Evolutionary conservation across 1,140 invertebrate species (phyloP), one percentile per base, ranked within the genome.

Genomic region (Tribolium castaneum): DNA sequence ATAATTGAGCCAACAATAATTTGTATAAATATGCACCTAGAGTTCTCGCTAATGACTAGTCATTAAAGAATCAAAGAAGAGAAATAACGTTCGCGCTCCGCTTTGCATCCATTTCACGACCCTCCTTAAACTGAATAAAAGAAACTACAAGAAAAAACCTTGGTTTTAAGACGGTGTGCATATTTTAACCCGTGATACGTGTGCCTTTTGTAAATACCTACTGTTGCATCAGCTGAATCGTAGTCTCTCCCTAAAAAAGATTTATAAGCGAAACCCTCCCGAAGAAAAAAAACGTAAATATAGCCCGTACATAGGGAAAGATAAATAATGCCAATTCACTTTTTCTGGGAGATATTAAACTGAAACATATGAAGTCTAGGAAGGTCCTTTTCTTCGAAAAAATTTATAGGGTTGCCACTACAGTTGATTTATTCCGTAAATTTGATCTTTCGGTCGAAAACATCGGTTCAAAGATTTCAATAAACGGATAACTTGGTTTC

Each of bases 321-420:
- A 59, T 59, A 59, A 59, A 59, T 59, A 59, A 59, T 59, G 19
- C 54, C 54, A 59, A 59, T 59, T 59, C 54, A 59, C 54, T 22
- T 59, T 45, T 59, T 59, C 54, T 25, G 19, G 54, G n/a, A 59
- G 14, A 59, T 59, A 59, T 59, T 59, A 59, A 59, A 59, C 54
- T 19, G 51, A 52, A 52, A 52, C 51, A 52, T 52, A 59, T 25
- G 54, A 22, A 59, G 54, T 59, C 19, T 25, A n/a, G 14, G 6
- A 22, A 25, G n/a, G 19, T 14, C 22, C 19, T n/a, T 59, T 59
- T 25, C 54, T 59, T 22, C 3, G 54, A n/a, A 59, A 59, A 59
- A 59, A 59, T 59, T 59, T 59, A 59, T 59, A 59, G 54, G 54
- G 16, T 59, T 9, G 54, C 54, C 19, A 25, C 16, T 59, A 59